Evolutionary conservation across 2,888 invertebrate species (phyloP), one percentile per base, ranked within the genome.

Genomic region (Bruchidius siliquastri): DNA sequence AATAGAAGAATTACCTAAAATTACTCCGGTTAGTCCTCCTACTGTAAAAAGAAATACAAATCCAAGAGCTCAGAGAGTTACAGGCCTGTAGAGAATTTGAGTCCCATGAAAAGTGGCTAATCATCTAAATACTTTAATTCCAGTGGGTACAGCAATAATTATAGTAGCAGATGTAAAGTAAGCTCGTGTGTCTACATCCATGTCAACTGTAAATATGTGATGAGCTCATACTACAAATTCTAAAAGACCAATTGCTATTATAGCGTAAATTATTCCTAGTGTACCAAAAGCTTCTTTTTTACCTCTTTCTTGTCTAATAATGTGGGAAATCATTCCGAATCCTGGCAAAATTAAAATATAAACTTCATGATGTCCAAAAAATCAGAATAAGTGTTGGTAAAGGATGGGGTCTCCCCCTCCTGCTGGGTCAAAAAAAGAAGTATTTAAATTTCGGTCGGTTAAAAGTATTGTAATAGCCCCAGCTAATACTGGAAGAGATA

Each of bases 341-440:
- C 92, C 94, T 0, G 94, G 94, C 81, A 94, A 83, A 91, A 94
- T 94, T 88, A 94, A 87, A 92, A 94, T 94, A 87, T 95, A 95
- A 77, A 95, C 94, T 91, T 95, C 94, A 13, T 94, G 94, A 73
- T 95, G 94, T 0, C 94, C 94, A 90, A 95, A 95, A 88, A 95
- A 95, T 91, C 94, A 95, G 88, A 95, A 94, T 89, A 94, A 87
- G 85, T 95, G 94, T 90, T 94, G 93, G 73, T 92, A 94, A 80
- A 95, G 80, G 87, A 95, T 91, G 0, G 94, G 94, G 73, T 95
- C 94, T 72, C 94, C 95, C 30, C 94, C 94, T 76, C 93, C 94
- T 0, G 90, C 89, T 0, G 93, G 93, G 66, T 94, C 93, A 90
- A 94, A 95, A 86, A 95, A 95, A 0, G 92, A 91, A 0, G 93